Evolutionary conservation across 2,888 invertebrate species (phyloP).

Genomic region (Agapostemon virescens): DNA sequence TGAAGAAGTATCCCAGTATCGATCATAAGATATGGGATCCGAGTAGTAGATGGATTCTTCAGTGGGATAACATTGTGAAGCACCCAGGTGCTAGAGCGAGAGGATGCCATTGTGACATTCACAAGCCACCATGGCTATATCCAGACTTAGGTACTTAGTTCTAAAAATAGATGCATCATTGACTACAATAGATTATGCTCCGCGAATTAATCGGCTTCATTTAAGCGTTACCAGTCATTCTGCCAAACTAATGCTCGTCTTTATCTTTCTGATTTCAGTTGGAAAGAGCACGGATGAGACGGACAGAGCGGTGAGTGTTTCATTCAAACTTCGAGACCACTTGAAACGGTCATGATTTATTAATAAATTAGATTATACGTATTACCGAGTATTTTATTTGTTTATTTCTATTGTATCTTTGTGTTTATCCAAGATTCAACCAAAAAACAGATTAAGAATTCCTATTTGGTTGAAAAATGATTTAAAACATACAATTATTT

Average conservation of each 20-base stretch:
- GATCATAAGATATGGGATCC: conserved; percentile 80
- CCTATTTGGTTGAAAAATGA: no score
- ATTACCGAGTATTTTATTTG: no score
- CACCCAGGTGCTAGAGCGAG: conserved; percentile 80
- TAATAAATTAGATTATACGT: no score
- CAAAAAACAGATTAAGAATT: no score
- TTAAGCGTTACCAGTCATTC: not conserved
- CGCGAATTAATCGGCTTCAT: not conserved
- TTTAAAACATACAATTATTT: no score
- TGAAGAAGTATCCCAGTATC: conserved; percentile 78
- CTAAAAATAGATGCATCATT: not conserved
- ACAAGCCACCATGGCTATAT: conserved; percentile 78
- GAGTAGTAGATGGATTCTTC: conserved; percentile 82
- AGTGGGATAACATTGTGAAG: conserved; percentile 82
- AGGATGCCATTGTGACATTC: conserved; percentile 80
- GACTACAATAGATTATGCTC: not conserved
- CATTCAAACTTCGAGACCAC: not conserved
- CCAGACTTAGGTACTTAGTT: conserved; percentile 75
- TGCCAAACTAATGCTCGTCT: conserved; percentile 3
- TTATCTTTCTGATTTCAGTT: conserved; percentile 69
- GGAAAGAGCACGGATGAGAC: conserved; percentile 78
- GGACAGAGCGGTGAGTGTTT: conserved; percentile 78
- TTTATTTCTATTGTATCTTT: no score
- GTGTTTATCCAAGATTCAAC: no score
- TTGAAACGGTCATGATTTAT: not conserved